Conservation (phyloP, 2,797 vertebrate genomes). For the Fistularia commersonii region DNA sequence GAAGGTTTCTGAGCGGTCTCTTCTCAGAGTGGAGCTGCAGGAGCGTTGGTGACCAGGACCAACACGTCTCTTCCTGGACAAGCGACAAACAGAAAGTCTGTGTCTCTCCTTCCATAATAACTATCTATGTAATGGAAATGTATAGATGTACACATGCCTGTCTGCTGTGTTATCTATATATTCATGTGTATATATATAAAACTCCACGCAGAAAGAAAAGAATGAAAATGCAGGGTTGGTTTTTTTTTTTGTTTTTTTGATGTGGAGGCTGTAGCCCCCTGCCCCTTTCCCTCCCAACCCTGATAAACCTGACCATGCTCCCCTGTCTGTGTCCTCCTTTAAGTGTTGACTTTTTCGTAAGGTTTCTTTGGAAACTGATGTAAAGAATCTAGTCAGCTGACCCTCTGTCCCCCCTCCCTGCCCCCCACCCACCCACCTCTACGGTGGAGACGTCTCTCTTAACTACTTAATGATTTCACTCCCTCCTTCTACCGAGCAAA, state of each 20-base stretch:
- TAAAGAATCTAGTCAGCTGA: slow-evolving; percentile 80
- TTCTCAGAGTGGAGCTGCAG: slow-evolving; percentile 37
- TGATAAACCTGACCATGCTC: slow-evolving; percentile 33
- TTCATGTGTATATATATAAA: slow-evolving; percentile 82
- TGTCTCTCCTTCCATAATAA: slow-evolving; percentile 78
- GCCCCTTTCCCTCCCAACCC: slow-evolving; percentile 30
- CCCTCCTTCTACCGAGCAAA: slow-evolving; percentile 78
- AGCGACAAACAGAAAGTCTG: slow-evolving; percentile 64
- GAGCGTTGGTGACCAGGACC: slow-evolving; percentile 60
- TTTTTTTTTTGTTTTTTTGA: too few relatives aligned
- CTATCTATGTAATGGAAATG: slow-evolving; percentile 80
- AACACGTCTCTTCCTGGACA: slow-evolving; percentile 57
- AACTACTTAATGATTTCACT: slow-evolving; percentile 73
- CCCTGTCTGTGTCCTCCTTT: slow-evolving; percentile 40
- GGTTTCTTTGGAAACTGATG: slow-evolving; percentile 86
- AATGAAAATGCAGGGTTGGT: slow-evolving; percentile 48
- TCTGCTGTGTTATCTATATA: slow-evolving; percentile 79
- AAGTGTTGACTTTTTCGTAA: slow-evolving; percentile 82
- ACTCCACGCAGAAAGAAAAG: slow-evolving; percentile 70
- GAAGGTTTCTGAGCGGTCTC: slow-evolving; percentile 59
- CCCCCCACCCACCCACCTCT: too few relatives aligned
- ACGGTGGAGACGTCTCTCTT: slow-evolving; percentile 49
- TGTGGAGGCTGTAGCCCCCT: slow-evolving; percentile 73
- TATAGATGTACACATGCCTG: slow-evolving; percentile 76
- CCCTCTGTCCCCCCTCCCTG: slow-evolving; percentile 64